phyloP scores from a whole-genome alignment of 30 jellyfish, hydroid and myxozoan species.

The Aurelia aurita region DNA sequence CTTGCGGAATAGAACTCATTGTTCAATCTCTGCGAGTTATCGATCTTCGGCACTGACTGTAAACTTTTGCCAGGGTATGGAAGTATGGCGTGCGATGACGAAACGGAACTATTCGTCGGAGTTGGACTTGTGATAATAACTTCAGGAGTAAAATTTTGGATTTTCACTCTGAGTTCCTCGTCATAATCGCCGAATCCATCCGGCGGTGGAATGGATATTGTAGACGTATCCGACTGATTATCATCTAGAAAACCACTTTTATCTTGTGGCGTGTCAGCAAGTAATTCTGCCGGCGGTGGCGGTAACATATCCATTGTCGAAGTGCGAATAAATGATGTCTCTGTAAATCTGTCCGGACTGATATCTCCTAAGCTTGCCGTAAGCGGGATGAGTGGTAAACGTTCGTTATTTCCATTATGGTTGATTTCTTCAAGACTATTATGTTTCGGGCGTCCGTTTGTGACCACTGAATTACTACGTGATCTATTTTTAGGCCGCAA shows the following conservation, averaged over 20 bases:
- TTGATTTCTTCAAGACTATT: constrained; percentile 56
- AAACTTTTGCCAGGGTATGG: background rate
- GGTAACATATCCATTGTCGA: constrained; percentile 65
- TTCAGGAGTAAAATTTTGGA: constrained; percentile 18
- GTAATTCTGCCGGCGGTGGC: constrained; percentile 91
- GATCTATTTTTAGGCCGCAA: constrained; percentile 56
- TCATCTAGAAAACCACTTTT: constrained; percentile 42
- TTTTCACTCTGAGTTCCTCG: background rate
- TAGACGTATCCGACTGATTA: constrained; percentile 66
- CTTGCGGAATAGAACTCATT: constrained; percentile 38
- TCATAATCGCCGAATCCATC: constrained; percentile 66
- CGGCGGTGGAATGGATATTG: constrained; percentile 84
- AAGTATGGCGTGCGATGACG: constrained; percentile 8
- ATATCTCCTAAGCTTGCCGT: constrained; percentile 28
- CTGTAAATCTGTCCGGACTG: constrained; percentile 10
- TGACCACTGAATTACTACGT: constrained; percentile 20
- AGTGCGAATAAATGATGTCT: constrained; percentile 41
- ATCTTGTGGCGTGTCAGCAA: constrained; percentile 67
- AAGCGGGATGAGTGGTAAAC: constrained; percentile 58
- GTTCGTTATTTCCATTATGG: constrained; percentile 40
- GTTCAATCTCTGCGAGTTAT: constrained; percentile 51
- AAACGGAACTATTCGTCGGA: constrained; percentile 64
- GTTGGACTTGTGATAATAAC: constrained; percentile 79
- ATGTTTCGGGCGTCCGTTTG: constrained; percentile 54
- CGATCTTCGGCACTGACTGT: constrained; percentile 25